These are phyloP conservation scores for Trichogramma pretiosum DNA, from an alignment of 1,140 invertebrate genomes.

Conservation along the genomic window DNA sequence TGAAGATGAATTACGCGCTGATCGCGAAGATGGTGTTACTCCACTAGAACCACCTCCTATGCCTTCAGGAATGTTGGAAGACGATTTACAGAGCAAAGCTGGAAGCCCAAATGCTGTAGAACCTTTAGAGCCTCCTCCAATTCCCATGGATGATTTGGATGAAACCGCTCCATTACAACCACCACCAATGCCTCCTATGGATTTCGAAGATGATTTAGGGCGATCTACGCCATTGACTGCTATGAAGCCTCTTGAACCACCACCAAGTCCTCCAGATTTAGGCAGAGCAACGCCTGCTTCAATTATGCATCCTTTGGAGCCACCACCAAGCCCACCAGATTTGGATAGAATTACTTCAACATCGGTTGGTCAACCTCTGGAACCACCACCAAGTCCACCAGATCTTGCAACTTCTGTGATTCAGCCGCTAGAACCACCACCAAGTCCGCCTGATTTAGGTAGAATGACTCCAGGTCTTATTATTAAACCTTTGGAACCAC, in stretches of 20 bases:
- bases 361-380: background rate
- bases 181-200: slow-evolving; percentile 5
- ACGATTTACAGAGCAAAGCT: slow-evolving; percentile 18
- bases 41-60: slow-evolving; percentile 17
- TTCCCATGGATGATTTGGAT: background rate
- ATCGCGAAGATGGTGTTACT: background rate
- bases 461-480: no score
- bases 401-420: background rate
- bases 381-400: background rate
- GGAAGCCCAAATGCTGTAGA: background rate
- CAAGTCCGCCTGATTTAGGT: background rate
- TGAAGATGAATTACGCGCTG: no score
- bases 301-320: background rate
- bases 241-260: background rate
- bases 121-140: background rate
- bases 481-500: slow-evolving; percentile 21
- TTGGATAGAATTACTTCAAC: no score
- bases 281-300: background rate
- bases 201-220: no score
- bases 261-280: background rate
- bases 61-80: slow-evolving; percentile 28
- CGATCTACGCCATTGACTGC: no score
- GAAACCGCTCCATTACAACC: background rate
- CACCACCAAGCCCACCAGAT: background rate
- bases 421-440: slow-evolving; percentile 1